These are phyloP conservation scores for Ammodytes dubius DNA, from an alignment of 2,113 vertebrate species.

Conservation along the genomic window DNA sequence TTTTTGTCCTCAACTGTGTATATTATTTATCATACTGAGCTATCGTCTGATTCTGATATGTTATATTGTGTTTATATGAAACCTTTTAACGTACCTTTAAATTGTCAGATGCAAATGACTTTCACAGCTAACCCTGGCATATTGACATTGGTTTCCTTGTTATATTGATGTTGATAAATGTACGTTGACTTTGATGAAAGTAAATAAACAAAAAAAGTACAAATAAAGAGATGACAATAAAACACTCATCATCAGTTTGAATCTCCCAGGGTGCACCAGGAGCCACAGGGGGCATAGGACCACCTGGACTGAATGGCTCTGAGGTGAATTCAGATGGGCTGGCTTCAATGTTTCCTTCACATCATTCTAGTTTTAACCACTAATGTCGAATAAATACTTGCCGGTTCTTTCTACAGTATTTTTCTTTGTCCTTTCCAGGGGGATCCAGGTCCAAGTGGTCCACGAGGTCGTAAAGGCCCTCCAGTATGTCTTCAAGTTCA, in stretches of 20 bases:
- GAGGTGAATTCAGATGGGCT: slow-evolving; percentile 76
- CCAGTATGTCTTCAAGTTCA: slow-evolving; percentile 66
- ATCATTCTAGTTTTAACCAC: neutral
- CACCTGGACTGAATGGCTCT: slow-evolving; percentile 83
- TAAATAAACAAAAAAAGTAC: too few relatives aligned
- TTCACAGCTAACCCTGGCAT: too few relatives aligned
- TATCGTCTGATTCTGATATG: too few relatives aligned
- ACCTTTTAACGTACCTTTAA: too few relatives aligned
- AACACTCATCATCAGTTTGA: slow-evolving; percentile 10
- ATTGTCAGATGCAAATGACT: too few relatives aligned
- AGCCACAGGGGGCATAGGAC: slow-evolving; percentile 74
- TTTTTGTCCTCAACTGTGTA: too few relatives aligned
- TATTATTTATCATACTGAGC: too few relatives aligned
- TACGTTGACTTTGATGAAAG: too few relatives aligned
- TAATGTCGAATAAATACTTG: neutral
- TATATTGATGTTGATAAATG: too few relatives aligned
- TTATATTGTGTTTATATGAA: too few relatives aligned
- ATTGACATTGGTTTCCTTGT: too few relatives aligned
- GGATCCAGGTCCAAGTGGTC: slow-evolving; percentile 82
- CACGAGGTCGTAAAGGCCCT: slow-evolving; percentile 81
- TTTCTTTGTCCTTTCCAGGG: slow-evolving; percentile 77
- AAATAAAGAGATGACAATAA: neutral
- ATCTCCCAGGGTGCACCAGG: slow-evolving; percentile 82
- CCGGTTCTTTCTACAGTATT: neutral
- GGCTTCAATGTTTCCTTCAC: neutral